phyloP scores from a whole-genome alignment of 2,113 vertebrate species.

The Aix galericulata region DNA sequence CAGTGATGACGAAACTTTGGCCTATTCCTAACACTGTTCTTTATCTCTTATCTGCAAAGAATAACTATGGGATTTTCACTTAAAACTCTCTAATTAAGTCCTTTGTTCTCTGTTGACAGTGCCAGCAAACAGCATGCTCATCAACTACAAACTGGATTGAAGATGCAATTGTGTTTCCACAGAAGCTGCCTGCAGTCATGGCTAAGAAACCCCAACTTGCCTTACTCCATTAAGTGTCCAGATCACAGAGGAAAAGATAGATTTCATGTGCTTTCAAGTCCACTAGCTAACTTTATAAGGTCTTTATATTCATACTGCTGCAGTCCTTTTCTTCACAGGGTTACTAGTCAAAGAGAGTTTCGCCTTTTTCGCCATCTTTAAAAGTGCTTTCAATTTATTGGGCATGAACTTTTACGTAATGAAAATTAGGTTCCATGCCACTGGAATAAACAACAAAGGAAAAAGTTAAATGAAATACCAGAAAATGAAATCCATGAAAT shows the following conservation, averaged over 20 bases:
- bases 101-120: background rate
- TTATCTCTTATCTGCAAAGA: background rate
- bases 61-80: background rate
- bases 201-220: background rate
- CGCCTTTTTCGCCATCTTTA: background rate
- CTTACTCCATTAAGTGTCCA: background rate
- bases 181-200: background rate
- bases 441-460: background rate
- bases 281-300: background rate
- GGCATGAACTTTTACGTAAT: background rate
- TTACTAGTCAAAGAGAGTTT: background rate
- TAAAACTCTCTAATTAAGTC: background rate
- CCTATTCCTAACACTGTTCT: background rate
- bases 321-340: background rate
- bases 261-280: background rate
- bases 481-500: no score
- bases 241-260: background rate
- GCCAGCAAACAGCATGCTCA: background rate
- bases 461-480: background rate
- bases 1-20: background rate
- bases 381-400: background rate
- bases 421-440: background rate
- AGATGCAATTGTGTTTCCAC: background rate
- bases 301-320: background rate
- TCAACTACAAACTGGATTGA: background rate